Base-by-base conservation (phyloP, 2,113 vertebrate species). In the Mystacornis crossleyi region DNA sequence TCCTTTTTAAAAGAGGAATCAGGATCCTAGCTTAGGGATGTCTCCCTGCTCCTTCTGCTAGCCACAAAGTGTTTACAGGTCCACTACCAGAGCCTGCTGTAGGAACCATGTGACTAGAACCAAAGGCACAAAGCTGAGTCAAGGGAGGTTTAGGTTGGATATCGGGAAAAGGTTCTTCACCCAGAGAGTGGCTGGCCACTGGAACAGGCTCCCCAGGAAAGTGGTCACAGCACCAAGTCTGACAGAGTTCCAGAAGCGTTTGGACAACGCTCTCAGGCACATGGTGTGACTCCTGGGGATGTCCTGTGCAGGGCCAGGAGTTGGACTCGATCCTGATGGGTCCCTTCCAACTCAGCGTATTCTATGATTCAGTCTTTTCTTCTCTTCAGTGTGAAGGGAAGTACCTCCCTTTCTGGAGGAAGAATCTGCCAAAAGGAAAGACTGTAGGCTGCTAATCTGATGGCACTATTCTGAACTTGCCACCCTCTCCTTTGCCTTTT, bases 191-290 rank as follows among this genome's bases (percentile, higher is more conserved):
- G 3, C 0, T 29, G 28, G 28, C 53, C 23, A 53, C 19, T 51
- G 51, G 58, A 66, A 66, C 18, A 89, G 67, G 7, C 12, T 45
- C 8, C 60, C 36, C 51, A 66, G 23, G 23, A 18, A 15, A 65
- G 1, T 24, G 14, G 43, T 23, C 43, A 43, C 12, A 58, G 26
- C 21, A 36, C 4, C 36, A 73, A 36, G n/a, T 12, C 45, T 51
- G 8, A 24, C 0, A 0, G 33, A 66, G 28, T 8, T 29, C 38
- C 19, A 14, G 15, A 33, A 65, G 12, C 2, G 13, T 58, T 45
- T 81, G 51, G 45, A 51, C 60, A 38, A 29, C 2, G 15, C 8
- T n/a, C 19, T n/a, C 19, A 67, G 58, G 14, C 8, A 58, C 18
- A 5, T 3, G 38, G 18, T 40, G 10, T 45, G 38, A 47, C 6